Base-by-base conservation (phyloP, 2,113 vertebrate genomes). In the Brachionichthys hirsutus region DNA sequence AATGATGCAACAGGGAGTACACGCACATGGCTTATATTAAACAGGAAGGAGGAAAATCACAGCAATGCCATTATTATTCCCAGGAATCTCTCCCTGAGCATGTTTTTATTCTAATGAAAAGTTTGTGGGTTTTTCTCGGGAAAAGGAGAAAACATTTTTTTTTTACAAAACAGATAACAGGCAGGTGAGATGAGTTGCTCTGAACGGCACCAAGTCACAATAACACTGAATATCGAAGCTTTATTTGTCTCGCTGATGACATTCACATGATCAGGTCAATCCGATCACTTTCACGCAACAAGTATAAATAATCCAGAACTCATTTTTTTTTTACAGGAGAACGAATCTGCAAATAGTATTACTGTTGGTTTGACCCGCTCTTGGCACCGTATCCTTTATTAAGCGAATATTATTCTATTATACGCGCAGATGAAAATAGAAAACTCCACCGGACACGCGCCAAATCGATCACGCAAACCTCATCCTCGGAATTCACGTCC, bases 1-100 rank as follows among this genome's bases (percentile, higher is more conserved):
- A 69, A 67, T 80, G 38, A 83, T 77, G 80, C 67, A 87, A 78
- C 57, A 43, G 19, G 20, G 66, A 61, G 56, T 48, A 67, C 66
- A 75, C 65, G 69, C 51, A 60, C 61, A n/a, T n/a, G n/a, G n/a
- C 50, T 72, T 54, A 48, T 48, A 75, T 67, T 51, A 48, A 71
- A 66, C 51, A 42, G 40, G 4, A 42, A 24, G 36, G 48, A 4
- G 9, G 1, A 30, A 52, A 42, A 60, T 61, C 53, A 50, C 20
- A 71, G 62, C 34, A 59, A 71, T 64, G 59, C 55, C 55, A 70
- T 73, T 53, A 66, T 74, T 77, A n/a, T 82, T 79, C 72, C 75
- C 75, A 77, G 69, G 78, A 81, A 81, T 67, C 19, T 45, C 59
- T 59, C 38, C 35, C 16, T 71, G 58, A 73, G 40, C 34, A 6